These are phyloP conservation scores for Plutella xylostella DNA, from an alignment of 2,888 invertebrate species.

Conservation along the genomic window DNA sequence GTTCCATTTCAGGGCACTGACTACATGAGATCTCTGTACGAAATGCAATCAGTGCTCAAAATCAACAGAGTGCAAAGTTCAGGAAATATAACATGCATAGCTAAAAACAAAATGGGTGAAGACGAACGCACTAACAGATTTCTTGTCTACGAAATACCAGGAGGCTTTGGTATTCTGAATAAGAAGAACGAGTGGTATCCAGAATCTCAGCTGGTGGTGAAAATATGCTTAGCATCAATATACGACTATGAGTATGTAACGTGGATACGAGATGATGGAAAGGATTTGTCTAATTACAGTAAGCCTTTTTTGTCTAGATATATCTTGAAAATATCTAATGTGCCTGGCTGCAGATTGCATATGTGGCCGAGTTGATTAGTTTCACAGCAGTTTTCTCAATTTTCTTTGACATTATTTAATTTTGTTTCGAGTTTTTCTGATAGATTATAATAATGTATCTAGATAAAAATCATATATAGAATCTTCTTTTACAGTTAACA, in stretches of 20 bases:
- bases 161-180: constrained; percentile 43
- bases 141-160: constrained; percentile 36
- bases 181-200: constrained; percentile 31
- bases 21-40: constrained; percentile 22
- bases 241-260: constrained; percentile 36
- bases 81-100: constrained; percentile 39
- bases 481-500: constrained; percentile 26
- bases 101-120: constrained; percentile 21
- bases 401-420: too few species aligned
- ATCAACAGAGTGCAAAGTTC: constrained; percentile 23
- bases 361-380: too few species aligned
- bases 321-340: too few species aligned
- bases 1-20: constrained; percentile 26
- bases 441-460: too few species aligned
- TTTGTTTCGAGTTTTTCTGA: too few species aligned
- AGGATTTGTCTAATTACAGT: background rate
- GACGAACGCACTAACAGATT: constrained; percentile 21
- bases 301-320: too few species aligned
- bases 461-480: background rate
- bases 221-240: constrained; percentile 44
- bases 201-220: constrained; percentile 28
- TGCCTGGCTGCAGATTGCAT: too few species aligned
- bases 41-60: constrained; percentile 28
- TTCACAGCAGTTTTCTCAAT: too few species aligned
- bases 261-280: constrained; percentile 30